Percentiles rank a stretch among this genome's conserved stretches.
These are phyloP conservation scores for Edolisoma coerulescens DNA, from an alignment of 2,113 vertebrate species.

Conservation along the genomic window DNA sequence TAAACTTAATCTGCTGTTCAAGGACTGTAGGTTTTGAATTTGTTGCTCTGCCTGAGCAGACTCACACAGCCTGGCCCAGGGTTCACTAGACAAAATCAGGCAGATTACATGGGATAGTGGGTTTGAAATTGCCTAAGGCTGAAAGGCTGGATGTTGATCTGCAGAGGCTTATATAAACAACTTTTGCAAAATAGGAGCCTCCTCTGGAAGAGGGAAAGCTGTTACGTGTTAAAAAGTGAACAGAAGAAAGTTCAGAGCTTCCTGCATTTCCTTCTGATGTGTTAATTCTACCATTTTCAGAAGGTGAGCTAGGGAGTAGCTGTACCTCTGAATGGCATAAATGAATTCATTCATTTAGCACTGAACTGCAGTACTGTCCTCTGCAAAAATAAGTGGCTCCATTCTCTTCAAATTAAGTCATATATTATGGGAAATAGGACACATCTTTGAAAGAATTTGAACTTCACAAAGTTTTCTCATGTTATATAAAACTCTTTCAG, in stretches of 20 bases:
- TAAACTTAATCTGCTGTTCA: not conserved
- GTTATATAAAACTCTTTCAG: not conserved
- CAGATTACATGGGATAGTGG: not conserved
- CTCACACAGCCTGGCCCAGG: not conserved
- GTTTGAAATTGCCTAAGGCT: not conserved
- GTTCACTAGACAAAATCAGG: not conserved
- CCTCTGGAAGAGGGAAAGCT: not conserved
- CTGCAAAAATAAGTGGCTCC: not conserved
- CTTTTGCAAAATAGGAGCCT: not conserved
- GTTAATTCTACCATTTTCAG: conserved; percentile 4
- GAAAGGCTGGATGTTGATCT: not conserved
- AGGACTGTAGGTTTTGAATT: not conserved
- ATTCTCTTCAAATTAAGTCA: conserved; percentile 1
- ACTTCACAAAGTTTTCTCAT: not conserved
- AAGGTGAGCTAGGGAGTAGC: not conserved
- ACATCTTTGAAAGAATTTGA: not conserved
- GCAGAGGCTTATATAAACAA: not conserved
- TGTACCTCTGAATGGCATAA: not conserved
- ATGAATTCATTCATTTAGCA: not conserved
- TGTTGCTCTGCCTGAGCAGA: not conserved
- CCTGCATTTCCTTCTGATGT: not conserved
- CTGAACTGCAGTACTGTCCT: not conserved
- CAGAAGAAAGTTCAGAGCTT: not conserved
- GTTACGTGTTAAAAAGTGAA: not conserved
- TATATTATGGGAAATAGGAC: not conserved